Evolutionary conservation across 2,888 invertebrate species (phyloP).

Genomic region (Anagyrus pseudococci): DNA sequence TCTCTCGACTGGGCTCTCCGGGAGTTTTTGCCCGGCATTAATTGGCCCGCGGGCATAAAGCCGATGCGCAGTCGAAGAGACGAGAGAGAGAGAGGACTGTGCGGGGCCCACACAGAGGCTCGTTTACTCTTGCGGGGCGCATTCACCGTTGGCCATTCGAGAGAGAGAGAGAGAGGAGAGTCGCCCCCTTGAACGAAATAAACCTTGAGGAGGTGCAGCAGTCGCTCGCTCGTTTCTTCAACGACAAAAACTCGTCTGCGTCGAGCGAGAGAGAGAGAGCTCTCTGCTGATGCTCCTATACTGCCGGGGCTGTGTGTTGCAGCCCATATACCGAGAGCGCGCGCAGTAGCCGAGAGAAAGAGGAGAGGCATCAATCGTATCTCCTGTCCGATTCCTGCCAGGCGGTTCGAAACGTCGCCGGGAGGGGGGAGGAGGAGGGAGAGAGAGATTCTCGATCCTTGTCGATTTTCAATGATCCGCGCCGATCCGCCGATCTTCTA

Average conservation of each 20-base stretch:
- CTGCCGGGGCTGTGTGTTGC: too few species aligned
- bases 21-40: constrained; percentile 56
- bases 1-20: too few species aligned
- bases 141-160: too few species aligned
- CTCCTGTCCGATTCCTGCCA: constrained; percentile 23
- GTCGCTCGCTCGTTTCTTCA: constrained; percentile 41
- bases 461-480: constrained; percentile 34
- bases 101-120: constrained; percentile 30
- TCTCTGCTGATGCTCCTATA: too few species aligned
- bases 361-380: constrained; percentile 39
- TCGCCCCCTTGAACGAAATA: too few species aligned
- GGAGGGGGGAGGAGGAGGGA: too few species aligned
- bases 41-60: constrained; percentile 58
- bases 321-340: too few species aligned
- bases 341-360: too few species aligned
- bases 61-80: constrained; percentile 34
- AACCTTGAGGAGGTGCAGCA: neutral
- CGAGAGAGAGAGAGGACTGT: constrained; percentile 38
- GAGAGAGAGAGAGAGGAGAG: too few species aligned
- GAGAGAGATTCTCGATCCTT: constrained; percentile 32
- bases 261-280: too few species aligned
- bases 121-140: too few species aligned
- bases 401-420: neutral
- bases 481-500: constrained; percentile 3
- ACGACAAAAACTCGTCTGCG: constrained; percentile 60